Evolutionary conservation across 92 coral and sea anemone species (phyloP), one percentile per base, ranked within the genome.

Genomic region (Zoanthus sociatus): DNA sequence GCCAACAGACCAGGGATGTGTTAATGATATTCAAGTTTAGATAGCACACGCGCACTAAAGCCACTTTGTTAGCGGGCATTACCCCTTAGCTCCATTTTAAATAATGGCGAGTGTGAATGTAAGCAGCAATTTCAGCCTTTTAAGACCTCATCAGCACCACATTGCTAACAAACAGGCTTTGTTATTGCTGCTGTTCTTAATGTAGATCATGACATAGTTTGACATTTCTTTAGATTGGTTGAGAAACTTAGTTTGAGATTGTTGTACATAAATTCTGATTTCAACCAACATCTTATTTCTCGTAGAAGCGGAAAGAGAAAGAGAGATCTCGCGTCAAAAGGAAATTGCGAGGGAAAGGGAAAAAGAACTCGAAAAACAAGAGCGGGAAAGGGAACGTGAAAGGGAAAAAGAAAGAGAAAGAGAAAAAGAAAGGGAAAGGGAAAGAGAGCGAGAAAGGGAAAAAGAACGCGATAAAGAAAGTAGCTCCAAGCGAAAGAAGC

Each of bases 401-500:
- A 13, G 79, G 20, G 83, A 78, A 32, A 60, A 64, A 60, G 83
- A 78, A 15, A 68, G 30, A 18, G 79, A 84, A n/a, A n/a, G 26
- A 6, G 84, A 79, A 0, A 13, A 61, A 13, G 83, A 78, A 32
- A 60, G 47, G 37, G 83, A 78, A 15, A 47, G 83, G 6, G 83
- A 78, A 31, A 79, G 37, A 48, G 84, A 79, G 20, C 42, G 45
- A 9, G 84, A 79, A 44, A 58, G 37, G 42, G 84, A 79, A 15
- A 63, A 46, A 15, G 98, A 94, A 6, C 92, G 92, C 16, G 98
- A 92, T 50, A 92, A 82, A 58, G 95, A 92, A 55, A 84, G 84
- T 42, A 92, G 94, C 69, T 84, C 94, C 8, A 17, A 87, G 8
- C 89, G 91, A 78, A 90, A 90, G 91, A 94, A 90, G 44, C 98